phyloP scores from a whole-genome alignment of 2,797 vertebrate species.

The Parotocinclus haroldoi region DNA sequence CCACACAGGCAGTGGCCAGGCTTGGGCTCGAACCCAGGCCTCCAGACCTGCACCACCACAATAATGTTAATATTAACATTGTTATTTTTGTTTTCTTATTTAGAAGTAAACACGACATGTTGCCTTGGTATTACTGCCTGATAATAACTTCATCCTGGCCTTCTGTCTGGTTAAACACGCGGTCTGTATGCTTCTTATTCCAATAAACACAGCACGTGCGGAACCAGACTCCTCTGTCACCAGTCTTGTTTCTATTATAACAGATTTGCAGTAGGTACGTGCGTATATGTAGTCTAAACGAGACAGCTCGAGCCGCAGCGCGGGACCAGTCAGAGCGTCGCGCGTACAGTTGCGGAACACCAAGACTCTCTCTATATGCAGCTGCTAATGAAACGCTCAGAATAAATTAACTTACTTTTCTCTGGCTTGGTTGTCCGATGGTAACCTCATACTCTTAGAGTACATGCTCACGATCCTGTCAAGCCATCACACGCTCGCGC shows the following conservation, averaged over 20 bases:
- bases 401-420: conserved; percentile 58
- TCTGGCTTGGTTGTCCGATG: conserved; percentile 94
- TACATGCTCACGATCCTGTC: conserved; percentile 98
- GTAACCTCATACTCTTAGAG: conserved; percentile 95
- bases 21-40: too few species aligned
- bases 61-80: too few species aligned
- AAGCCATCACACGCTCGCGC: conserved; percentile 94
- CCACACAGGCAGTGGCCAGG: too few species aligned
- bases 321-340: background rate
- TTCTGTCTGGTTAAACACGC: background rate
- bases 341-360: background rate
- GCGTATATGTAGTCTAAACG: background rate
- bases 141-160: too few species aligned
- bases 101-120: background rate
- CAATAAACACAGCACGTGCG: too few species aligned
- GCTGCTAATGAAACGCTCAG: background rate
- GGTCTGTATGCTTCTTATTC: background rate
- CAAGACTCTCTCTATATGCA: background rate
- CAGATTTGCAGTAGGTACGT: too few species aligned
- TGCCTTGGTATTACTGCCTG: too few species aligned
- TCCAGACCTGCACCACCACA: too few species aligned
- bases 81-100: too few species aligned
- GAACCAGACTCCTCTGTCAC: too few species aligned
- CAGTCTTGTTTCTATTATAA: too few species aligned
- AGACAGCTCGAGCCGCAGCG: too few species aligned